Evolutionary conservation across 2,113 vertebrate genomes (phyloP), one percentile per base, ranked within the genome.

Genomic region (Gorsachius goisagi): DNA sequence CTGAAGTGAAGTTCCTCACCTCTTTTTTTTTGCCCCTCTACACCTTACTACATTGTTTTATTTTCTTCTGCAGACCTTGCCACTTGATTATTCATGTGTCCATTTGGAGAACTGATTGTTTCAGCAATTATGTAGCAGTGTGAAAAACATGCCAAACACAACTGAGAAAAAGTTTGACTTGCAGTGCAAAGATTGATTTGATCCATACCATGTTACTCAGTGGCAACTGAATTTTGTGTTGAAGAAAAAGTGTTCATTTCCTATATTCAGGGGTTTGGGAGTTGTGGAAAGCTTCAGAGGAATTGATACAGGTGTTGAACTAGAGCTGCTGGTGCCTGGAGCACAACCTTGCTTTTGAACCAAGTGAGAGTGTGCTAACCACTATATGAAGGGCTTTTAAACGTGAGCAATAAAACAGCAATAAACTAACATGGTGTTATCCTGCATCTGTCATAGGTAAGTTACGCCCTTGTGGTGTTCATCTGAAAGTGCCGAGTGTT

Each of bases 51-150:
- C 14, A 3, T 6, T 60, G 49, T 20, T 88, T 53, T 71, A 14
- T 75, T 95, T 85, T 50, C n/a, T 95, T 32, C 82, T 92, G 73
- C 52, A 86, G 18, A 17, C 74, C 35, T 81, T 80, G 44, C 35
- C 69, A n/a, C 33, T 78, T 71, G 73, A 39, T 82, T 82, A 28
- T 16, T 91, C n/a, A 12, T 12, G 37, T 89, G 84, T 39, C 45
- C 6, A 1, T 80, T 63, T 45, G 72, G 21, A 69, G 76, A 88
- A 11, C 1, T 62, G 33, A 18, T 44, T 35, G n/a, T 81, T 86
- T 66, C 33, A 81, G 60, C 73, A 73, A 8, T 74, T 83, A 5
- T 12, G 44, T 69, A 80, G 67, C 88, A 62, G 22, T 62, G 30
- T 80, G 73, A 45, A 75, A 79, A 91, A 63, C 39, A 39, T 44